Conservation (phyloP, 2,888 invertebrate species). For the Trimorus sp. region DNA sequence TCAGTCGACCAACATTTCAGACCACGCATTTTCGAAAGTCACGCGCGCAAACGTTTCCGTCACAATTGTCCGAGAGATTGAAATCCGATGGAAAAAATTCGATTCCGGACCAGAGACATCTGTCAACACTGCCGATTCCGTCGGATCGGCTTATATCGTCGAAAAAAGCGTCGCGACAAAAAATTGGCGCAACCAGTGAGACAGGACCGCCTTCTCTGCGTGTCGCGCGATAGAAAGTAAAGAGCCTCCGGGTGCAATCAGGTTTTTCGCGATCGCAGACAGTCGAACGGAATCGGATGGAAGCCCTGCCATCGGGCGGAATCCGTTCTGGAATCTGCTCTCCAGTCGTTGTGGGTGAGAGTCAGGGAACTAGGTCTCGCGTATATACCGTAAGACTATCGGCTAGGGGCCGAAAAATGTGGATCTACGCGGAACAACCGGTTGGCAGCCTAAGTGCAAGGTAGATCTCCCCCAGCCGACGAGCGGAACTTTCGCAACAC, state of each 20-base stretch:
- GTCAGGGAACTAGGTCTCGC: conserved; percentile 72
- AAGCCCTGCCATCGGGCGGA: conserved; percentile 43
- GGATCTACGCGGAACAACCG: conserved; percentile 49
- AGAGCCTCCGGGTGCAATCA: conserved; percentile 41
- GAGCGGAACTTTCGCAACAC: conserved; percentile 42
- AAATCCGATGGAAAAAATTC: no score
- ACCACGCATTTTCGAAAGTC: no score
- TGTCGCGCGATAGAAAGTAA: conserved; percentile 49
- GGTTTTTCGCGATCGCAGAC: conserved; percentile 62
- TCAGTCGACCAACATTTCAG: conserved; percentile 7
- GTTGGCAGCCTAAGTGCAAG: conserved; percentile 40
- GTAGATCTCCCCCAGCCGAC: conserved; percentile 37
- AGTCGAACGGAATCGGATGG: conserved; percentile 66
- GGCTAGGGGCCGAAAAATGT: conserved; percentile 63
- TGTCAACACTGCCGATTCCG: no score
- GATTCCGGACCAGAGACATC: no score
- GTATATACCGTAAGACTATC: conserved; percentile 70
- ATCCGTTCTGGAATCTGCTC: conserved; percentile 72
- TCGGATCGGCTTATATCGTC: no score
- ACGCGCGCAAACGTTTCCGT: no score
- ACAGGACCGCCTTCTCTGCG: conserved; percentile 11
- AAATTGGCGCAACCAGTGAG: neutral
- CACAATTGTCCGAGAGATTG: no score
- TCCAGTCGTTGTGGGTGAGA: conserved; percentile 73
- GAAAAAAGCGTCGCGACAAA: no score